Evolutionary conservation across 1,140 invertebrate species (phyloP).

Genomic region (Nasonia vitripennis): DNA sequence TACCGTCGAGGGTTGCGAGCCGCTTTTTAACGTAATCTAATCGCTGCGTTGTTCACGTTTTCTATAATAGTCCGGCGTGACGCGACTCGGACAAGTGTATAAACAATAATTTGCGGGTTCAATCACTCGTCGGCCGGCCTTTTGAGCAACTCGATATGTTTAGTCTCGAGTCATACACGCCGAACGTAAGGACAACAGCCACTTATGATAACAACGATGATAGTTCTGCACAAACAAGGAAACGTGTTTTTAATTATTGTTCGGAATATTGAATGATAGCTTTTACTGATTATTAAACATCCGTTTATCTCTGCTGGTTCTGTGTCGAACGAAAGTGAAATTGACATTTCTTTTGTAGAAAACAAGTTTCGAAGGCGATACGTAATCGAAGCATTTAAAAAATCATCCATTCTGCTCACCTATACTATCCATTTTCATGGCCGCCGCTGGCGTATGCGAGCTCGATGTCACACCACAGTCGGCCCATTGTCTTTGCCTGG

Average conservation of each 20-base stretch:
- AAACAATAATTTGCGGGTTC: background rate
- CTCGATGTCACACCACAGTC: no score
- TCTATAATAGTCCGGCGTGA: background rate
- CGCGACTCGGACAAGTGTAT: background rate
- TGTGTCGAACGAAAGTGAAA: background rate
- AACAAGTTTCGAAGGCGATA: background rate
- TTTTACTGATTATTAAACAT: no score
- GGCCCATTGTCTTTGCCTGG: no score
- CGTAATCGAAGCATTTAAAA: no score
- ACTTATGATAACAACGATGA: no score
- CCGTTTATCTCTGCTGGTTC: no score
- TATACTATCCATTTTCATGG: no score
- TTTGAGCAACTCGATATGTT: slow-evolving; percentile 68
- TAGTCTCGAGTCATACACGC: slow-evolving; percentile 55
- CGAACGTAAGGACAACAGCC: background rate
- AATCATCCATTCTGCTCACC: no score
- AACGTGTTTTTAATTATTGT: background rate
- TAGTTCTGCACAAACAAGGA: background rate
- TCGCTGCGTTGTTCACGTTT: slow-evolving; percentile 4
- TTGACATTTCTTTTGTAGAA: background rate
- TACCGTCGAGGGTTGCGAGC: slow-evolving; percentile 5
- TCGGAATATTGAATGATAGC: background rate
- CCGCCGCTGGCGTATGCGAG: no score
- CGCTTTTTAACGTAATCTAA: slow-evolving; percentile 32
- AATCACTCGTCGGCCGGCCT: slow-evolving; percentile 62